Evolutionary conservation across 2,888 invertebrate genomes (phyloP).

Genomic region (Eristalis arbustorum): DNA sequence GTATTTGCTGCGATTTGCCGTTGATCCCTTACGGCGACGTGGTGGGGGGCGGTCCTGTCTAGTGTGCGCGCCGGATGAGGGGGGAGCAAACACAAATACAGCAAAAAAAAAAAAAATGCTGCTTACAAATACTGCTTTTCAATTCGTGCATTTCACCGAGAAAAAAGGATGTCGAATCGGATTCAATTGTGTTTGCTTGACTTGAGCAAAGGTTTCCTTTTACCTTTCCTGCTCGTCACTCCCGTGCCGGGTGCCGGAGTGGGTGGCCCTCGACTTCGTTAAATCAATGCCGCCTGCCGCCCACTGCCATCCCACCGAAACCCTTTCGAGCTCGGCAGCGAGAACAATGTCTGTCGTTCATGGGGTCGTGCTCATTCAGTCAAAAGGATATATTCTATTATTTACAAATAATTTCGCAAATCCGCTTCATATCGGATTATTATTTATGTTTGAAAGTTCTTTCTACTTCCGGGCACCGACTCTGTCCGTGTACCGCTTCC

Average conservation of each 20-base stretch:
- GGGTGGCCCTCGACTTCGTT: not conserved
- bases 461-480: constrained; percentile 8
- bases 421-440: constrained; percentile 73
- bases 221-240: not conserved
- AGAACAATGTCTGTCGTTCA: not conserved
- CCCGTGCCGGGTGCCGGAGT: not conserved
- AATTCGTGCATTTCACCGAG: constrained; percentile 29
- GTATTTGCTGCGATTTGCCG: constrained; percentile 51
- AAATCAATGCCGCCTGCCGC: not conserved
- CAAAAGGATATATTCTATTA: constrained; percentile 74
- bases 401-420: constrained; percentile 78
- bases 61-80: not conserved
- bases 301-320: constrained; percentile 6
- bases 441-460: constrained; percentile 45
- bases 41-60: not conserved
- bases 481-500: not conserved
- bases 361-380: constrained; percentile 23
- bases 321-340: not conserved
- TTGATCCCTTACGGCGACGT: constrained; percentile 11
- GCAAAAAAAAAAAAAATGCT: too few relatives aligned
- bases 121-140: not conserved
- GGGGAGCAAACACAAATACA: constrained; percentile 31
- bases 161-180: constrained; percentile 62
- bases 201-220: constrained; percentile 44
- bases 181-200: constrained; percentile 63